A percentile compares a stretch with the other conserved stretches of the same genome.
Conservation (phyloP, 2,888 invertebrate species). For the Phragmatobia fuliginosa region DNA sequence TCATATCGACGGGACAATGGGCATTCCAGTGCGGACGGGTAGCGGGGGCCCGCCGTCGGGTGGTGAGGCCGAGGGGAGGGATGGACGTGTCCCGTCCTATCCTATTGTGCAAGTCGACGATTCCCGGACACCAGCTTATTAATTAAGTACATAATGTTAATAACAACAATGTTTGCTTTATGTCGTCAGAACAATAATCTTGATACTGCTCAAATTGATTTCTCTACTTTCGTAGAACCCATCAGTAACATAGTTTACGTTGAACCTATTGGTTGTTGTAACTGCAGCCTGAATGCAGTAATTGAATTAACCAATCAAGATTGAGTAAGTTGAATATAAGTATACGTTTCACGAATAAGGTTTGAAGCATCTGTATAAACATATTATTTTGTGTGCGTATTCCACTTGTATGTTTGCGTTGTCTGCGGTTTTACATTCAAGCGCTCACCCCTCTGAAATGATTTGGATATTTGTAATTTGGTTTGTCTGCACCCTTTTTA, state of each 20-base stretch:
- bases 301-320: constrained; percentile 9
- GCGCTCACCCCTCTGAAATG: constrained; percentile 19
- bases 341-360: constrained; percentile 5
- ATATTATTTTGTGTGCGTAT: constrained; percentile 9
- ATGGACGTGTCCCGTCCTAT: constrained; percentile 69
- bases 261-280: not conserved
- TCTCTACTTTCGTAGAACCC: not conserved
- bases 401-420: constrained; percentile 19
- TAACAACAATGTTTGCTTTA: constrained; percentile 52
- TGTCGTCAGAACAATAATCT: constrained; percentile 37
- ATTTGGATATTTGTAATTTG: constrained; percentile 25
- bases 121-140: constrained; percentile 69
- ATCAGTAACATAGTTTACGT: not conserved
- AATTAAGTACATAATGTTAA: constrained; percentile 64
- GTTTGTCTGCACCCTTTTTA: constrained; percentile 6
- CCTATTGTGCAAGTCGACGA: constrained; percentile 67
- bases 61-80: constrained; percentile 44
- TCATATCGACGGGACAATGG: constrained; percentile 81
- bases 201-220: constrained; percentile 25
- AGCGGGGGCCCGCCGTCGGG: constrained; percentile 47
- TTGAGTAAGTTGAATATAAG: constrained; percentile 7
- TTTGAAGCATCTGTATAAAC: constrained; percentile 5
- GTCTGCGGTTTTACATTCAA: constrained; percentile 31
- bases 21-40: constrained; percentile 71
- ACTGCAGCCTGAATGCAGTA: constrained; percentile 5